Evolutionary conservation across 2,888 invertebrate species (phyloP), one percentile per base, ranked within the genome.

Genomic region (Cryptophagus acutangulus): DNA sequence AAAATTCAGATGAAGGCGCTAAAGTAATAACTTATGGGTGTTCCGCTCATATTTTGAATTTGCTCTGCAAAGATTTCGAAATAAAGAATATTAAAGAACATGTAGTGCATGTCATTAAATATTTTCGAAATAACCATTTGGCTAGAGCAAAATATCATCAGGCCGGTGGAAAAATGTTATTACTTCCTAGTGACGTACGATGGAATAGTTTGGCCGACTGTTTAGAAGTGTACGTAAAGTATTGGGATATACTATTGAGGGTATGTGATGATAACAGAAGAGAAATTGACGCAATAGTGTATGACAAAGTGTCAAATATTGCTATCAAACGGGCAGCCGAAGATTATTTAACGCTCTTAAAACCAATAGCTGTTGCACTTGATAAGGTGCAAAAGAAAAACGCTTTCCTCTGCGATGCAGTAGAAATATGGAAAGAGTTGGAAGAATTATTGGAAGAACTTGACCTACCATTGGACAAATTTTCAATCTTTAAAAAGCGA

Each of bases 301-400:
- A 34, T 24, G 5, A 36, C 15, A 12, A 37, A 38, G 33, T 40
- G 13, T 34, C 30, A 17, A 34, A 47, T 14, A 45, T 48, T 34
- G 40, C 25, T n/a, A 34, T 45, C 16, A 47, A 45, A 34, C 28
- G 29, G 15, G 18, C 14, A 2, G 40, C 33, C 1, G 24, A 42
- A 40, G 20, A 30, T 12, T 43, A 31, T 38, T 20, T 43, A n/a
- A 26, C 36, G 17, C 41, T 34, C 16, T 38, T 46, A 28, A 46
- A 46, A 38, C 24, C 31, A 29, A 47, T 38, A 28, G 15, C 43
- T 35, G 36, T 46, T 43, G 40, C 40, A 33, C 26, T 48, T 24
- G 43, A 43, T 43, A 47, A n/a, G n/a, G n/a, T n/a, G n/a, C n/a
- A n/a, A n/a, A n/a, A n/a, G n/a, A n/a, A n/a, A n/a, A n/a, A n/a